A percentile compares a stretch with the other conserved stretches of the same genome.
These are phyloP conservation scores for Etheostoma cragini DNA, from an alignment of 2,113 vertebrate species.

Conservation along the genomic window DNA sequence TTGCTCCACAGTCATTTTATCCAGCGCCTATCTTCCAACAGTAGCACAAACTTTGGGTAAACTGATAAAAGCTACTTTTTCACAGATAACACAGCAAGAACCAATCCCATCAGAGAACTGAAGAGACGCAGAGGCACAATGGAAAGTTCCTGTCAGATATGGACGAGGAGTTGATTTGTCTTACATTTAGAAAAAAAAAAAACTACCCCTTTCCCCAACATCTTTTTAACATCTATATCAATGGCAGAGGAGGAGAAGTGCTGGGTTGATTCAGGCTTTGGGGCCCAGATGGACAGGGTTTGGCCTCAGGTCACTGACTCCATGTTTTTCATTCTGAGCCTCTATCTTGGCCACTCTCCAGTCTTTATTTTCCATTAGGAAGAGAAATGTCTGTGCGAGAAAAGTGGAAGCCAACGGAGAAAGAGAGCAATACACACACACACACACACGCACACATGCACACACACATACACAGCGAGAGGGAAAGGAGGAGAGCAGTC, in stretches of 20 bases:
- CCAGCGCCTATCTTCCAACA: conserved; percentile 22
- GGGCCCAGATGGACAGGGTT: conserved; percentile 53
- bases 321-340: conserved; percentile 74
- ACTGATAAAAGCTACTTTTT: conserved; percentile 38
- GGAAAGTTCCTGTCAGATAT: conserved; percentile 6
- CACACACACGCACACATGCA: conserved; percentile 20
- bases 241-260: conserved; percentile 13
- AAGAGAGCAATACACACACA: conserved; percentile 38
- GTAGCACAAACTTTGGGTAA: conserved; percentile 22
- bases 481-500: conserved; percentile 32
- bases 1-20: conserved; percentile 30
- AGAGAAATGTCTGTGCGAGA: conserved; percentile 58
- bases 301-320: conserved; percentile 64
- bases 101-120: neutral
- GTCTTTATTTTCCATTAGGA: conserved; percentile 77
- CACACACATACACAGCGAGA: conserved; percentile 22
- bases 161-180: neutral
- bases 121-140: neutral
- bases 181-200: neutral
- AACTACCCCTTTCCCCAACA: neutral
- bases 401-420: conserved; percentile 41
- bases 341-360: conserved; percentile 54
- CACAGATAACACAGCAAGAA: conserved; percentile 15
- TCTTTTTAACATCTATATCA: conserved; percentile 15
- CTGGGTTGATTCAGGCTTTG: conserved; percentile 17